phyloP scores from a whole-genome alignment of 2,797 vertebrate genomes.

The Garrulus glandarius region DNA sequence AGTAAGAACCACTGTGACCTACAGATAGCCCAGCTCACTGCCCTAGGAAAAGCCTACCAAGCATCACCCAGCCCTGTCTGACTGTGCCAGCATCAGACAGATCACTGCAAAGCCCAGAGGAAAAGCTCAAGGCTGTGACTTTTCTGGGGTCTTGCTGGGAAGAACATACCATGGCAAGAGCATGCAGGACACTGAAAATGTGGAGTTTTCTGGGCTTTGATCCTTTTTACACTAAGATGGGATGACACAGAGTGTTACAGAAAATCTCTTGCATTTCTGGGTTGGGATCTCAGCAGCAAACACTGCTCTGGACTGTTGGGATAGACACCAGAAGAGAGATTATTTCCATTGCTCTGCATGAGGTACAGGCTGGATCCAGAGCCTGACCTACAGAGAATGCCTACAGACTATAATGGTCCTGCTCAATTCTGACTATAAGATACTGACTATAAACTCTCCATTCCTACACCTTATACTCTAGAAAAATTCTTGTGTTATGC shows the following conservation, averaged over 20 bases:
- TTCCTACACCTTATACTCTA: background rate
- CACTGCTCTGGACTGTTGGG: background rate
- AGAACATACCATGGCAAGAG: accelerated
- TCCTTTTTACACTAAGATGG: background rate
- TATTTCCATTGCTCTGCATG: background rate
- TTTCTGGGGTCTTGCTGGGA: background rate
- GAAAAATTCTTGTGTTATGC: background rate
- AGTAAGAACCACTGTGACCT: background rate
- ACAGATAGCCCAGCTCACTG: background rate
- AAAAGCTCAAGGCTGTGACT: background rate
- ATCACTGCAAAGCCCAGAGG: background rate
- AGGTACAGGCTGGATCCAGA: background rate
- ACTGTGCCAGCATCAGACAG: background rate
- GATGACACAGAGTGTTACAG: accelerated
- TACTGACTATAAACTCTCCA: background rate
- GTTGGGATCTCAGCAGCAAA: background rate
- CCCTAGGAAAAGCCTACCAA: background rate
- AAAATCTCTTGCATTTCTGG: background rate
- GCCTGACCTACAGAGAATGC: background rate
- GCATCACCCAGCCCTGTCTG: background rate
- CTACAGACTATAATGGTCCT: background rate
- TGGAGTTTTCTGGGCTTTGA: background rate
- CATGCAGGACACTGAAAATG: background rate
- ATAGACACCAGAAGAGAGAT: background rate
- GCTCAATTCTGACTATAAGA: background rate